Percentiles rank a stretch among this genome's conserved stretches.
phyloP scores from a whole-genome alignment of 2,113 vertebrate species.

The Macheiramphus alcinus region DNA sequence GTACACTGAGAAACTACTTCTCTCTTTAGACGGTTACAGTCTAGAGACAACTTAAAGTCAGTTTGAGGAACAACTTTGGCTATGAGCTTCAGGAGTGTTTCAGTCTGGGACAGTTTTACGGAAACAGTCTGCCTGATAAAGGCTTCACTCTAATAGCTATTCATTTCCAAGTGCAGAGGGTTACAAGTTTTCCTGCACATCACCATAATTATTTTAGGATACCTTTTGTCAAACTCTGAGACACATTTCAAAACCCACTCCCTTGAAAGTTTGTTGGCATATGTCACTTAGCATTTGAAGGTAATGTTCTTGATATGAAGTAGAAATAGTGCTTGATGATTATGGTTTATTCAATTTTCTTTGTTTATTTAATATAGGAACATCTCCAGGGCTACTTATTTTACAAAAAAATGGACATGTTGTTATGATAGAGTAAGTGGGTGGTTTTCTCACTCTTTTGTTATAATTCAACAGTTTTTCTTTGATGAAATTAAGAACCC shows the following conservation, averaged over 20 bases:
- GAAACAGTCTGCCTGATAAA: background rate
- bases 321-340: background rate
- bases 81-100: background rate
- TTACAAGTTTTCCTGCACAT: background rate
- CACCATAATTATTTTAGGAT: background rate
- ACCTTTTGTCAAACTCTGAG: background rate
- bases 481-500: background rate
- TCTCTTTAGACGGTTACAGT: background rate
- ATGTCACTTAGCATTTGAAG: background rate
- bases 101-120: background rate
- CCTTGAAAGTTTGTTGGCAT: background rate
- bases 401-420: background rate
- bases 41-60: background rate
- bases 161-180: background rate
- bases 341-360: background rate
- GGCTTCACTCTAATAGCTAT: background rate
- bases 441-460: background rate
- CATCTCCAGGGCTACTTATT: background rate
- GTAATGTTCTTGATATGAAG: background rate
- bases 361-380: background rate
- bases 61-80: background rate
- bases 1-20: background rate
- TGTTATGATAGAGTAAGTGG: background rate
- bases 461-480: background rate
- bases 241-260: background rate